These are phyloP conservation scores for Butorides virescens DNA, from an alignment of 2,113 vertebrate species.

Conservation along the genomic window DNA sequence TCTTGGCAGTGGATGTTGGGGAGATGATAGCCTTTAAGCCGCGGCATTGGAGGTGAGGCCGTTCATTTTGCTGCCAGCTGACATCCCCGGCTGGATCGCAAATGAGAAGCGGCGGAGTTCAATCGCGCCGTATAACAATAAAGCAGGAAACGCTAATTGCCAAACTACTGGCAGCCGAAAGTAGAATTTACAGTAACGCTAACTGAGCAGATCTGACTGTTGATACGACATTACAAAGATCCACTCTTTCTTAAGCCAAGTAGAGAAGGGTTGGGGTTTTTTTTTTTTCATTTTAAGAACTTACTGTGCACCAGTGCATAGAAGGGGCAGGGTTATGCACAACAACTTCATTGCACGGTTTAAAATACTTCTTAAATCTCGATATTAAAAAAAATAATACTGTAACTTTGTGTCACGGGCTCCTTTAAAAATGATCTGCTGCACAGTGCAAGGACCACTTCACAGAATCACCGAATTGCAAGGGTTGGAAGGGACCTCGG, in stretches of 20 bases:
- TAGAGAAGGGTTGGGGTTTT: neutral
- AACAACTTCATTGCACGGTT: neutral
- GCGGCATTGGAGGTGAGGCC: constrained; percentile 13
- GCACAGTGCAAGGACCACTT: neutral
- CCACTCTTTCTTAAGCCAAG: neutral
- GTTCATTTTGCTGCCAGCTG: constrained; percentile 42
- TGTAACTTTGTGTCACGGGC: neutral
- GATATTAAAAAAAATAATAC: neutral
- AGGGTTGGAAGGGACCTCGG: too few relatives aligned
- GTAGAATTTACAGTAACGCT: constrained; percentile 39
- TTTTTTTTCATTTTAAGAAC: neutral
- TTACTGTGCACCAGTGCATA: neutral
- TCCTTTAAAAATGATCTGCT: neutral
- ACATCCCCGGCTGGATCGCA: constrained; percentile 44
- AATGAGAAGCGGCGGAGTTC: constrained; percentile 38
- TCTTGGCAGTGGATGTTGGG: constrained; percentile 20
- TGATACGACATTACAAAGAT: neutral
- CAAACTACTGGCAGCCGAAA: constrained; percentile 35
- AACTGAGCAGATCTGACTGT: constrained; percentile 36
- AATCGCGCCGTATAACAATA: constrained; percentile 38
- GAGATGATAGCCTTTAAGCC: constrained; percentile 50
- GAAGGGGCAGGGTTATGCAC: neutral
- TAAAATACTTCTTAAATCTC: neutral
- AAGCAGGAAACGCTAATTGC: constrained; percentile 48
- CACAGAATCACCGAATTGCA: too few relatives aligned